Base-by-base conservation (phyloP, 2,888 invertebrate species). In the Globia sparganii region DNA sequence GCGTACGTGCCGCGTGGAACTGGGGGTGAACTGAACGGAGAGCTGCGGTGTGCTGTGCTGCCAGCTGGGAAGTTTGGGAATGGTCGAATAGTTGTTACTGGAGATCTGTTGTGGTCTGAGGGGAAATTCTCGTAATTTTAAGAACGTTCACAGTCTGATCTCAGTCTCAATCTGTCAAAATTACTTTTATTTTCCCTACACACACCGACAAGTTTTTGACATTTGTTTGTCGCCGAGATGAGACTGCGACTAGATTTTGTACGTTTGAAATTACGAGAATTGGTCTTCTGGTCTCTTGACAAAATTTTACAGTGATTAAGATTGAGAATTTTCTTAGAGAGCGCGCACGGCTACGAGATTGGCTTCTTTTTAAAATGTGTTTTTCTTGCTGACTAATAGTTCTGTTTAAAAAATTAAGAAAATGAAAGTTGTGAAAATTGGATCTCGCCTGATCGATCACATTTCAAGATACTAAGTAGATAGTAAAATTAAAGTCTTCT, bases 1-100 rank as follows among this genome's bases (percentile, higher is more conserved):
- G 86, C 92, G 86, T 93, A 94, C 95, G 95, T 95, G 94, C 89
- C 89, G 79, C 70, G 78, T 59, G 77, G 83, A 21, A 25, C 61
- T 21, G 49, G 78, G 84, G 84, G 61, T 18, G n/a, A 34, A 21
- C 61, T 31, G 64, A 4, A 46, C 71, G 40, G 62, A 34, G 64
- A 61, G 68, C 25, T 25, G 62, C 46, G 73, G 1, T 28, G 56
- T 34, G 43, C 6, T 62, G 31, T 13, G 43, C 18, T 28, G 49
- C 65, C 56, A 53, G 43, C 56, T 25, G 46, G 11, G 49, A 43
- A 40, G 25, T 53, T 72, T 13, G 18, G 18, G 5, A 58, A 2
- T 2, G 37, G 59, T 28, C 1, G 37, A 28, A 53, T 49, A 65
- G 53, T 37, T 66, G 31, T 28, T 40, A 11, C 18, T 58, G 56